Base-by-base conservation (phyloP, 2,888 invertebrate species). In the Amphiduros pacificus region DNA sequence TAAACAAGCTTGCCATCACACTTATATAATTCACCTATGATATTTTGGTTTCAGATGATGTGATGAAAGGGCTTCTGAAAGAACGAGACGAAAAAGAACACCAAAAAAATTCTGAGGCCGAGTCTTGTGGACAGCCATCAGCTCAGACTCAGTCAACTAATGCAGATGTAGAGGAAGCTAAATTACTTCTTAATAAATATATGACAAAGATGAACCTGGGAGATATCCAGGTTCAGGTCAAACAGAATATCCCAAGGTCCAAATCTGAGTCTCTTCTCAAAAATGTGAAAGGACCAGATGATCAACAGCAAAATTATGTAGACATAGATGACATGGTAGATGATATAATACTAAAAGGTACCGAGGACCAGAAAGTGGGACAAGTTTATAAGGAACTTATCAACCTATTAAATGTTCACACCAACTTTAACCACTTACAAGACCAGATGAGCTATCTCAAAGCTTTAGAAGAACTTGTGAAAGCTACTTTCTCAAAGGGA, bases 271-370 rank as follows among this genome's bases (percentile, higher is more conserved):
- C 50, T 3, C 27, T 58, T 31, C 32, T 58, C 24, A 44, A 58
- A 36, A 50, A 50, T 28, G 50, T 58, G 36, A 51, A 58, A 36
- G 58, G 58, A 17, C 58, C 58, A 2, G 50, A 58, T 36, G 50
- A 58, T 24, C 29, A 58, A 24, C 26, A 31, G 22, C 58, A 58
- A 24, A 28, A 50, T 1, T 49, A 32, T 27, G 49, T 58, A 4
- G 50, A 58, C 32, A 29, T 58, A 1, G 58, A 58, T 9, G 36
- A 50, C 36, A 24, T 58, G 24, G 36, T 58, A 5, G 32, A 49
- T n/a, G 44, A 44, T 5, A 51, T 50, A 29, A 50, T 44, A 6
- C 6, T 20, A 6, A n/a, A 22, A 6, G 9, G 44, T 17, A 44
- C 22, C 5, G 44, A 49, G 22, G 58, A 58, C 20, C 40, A 55